phyloP scores from a whole-genome alignment of 2,888 invertebrate species.

The Tineola bisselliella region DNA sequence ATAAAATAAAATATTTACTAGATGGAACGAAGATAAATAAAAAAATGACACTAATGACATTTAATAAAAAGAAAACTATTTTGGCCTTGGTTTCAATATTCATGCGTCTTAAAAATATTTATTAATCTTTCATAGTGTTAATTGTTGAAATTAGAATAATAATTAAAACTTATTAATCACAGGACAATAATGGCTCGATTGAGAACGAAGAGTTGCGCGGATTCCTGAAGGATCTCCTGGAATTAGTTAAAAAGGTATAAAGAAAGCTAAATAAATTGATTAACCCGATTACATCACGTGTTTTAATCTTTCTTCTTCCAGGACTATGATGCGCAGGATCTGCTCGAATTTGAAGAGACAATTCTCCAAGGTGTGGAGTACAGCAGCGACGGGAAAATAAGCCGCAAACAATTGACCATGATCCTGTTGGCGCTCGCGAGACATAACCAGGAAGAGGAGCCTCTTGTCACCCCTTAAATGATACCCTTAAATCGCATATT shows the following conservation, averaged over 20 bases:
- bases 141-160: neutral
- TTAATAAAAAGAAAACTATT: no score
- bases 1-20: no score
- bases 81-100: no score
- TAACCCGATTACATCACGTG: no score
- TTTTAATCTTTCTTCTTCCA: constrained; percentile 29
- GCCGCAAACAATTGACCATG: constrained; percentile 93
- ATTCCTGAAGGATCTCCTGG: constrained; percentile 91
- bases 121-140: no score
- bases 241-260: constrained; percentile 87
- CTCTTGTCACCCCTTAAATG: constrained; percentile 28
- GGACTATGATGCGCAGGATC: constrained; percentile 91
- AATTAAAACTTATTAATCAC: constrained; percentile 16
- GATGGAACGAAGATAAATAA: no score
- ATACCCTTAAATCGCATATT: neutral
- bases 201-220: constrained; percentile 94
- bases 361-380: constrained; percentile 91
- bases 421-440: constrained; percentile 88
- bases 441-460: constrained; percentile 76
- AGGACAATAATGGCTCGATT: constrained; percentile 94
- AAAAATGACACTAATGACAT: no score
- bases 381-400: constrained; percentile 92
- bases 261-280: no score
- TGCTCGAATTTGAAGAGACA: constrained; percentile 88
- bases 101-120: no score